Conservation (phyloP, 2,797 vertebrate species). For the Pseudochirops cupreus region DNA sequence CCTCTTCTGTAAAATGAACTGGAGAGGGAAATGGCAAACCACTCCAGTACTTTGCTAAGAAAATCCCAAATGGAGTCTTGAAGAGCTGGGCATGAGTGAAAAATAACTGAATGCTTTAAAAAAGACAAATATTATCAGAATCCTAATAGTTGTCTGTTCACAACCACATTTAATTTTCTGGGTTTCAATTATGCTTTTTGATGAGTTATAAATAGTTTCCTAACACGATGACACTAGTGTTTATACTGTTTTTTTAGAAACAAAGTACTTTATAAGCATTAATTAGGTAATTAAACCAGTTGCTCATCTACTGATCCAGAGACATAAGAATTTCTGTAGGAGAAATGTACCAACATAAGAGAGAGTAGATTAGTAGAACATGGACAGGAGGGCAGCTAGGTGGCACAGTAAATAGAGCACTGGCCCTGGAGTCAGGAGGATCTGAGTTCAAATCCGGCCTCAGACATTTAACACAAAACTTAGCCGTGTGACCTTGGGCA, state of each 20-base stretch:
- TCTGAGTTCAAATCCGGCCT: too few relatives aligned
- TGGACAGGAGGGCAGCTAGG: too few relatives aligned
- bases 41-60: background rate
- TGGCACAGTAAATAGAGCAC: too few relatives aligned
- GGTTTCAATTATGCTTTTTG: background rate
- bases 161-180: background rate
- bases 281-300: background rate
- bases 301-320: background rate
- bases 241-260: background rate
- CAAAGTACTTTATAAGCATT: background rate
- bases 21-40: background rate
- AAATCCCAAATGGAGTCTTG: background rate
- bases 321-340: background rate
- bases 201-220: background rate
- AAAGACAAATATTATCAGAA: background rate
- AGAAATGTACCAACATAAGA: background rate
- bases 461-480: too few relatives aligned
- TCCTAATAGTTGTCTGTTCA: background rate
- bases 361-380: background rate
- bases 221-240: background rate
- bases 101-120: background rate
- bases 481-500: too few relatives aligned
- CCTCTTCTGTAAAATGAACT: background rate
- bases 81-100: background rate
- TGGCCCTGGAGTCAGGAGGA: too few relatives aligned